These are phyloP conservation scores for Magallana ariakensis DNA, from an alignment of 1,140 invertebrate species.

Conservation along the genomic window DNA sequence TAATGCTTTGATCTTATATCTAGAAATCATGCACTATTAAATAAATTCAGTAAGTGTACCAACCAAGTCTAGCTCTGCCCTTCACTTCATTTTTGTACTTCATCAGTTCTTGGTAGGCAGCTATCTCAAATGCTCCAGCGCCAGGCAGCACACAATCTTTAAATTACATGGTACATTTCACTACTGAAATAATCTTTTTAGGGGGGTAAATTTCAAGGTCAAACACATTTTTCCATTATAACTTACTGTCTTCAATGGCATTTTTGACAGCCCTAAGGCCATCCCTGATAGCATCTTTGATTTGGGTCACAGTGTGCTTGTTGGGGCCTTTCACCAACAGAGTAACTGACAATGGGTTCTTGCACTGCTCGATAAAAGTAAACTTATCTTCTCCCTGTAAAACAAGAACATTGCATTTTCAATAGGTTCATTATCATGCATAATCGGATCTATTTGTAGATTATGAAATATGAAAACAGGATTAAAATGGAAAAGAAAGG, in stretches of 20 bases:
- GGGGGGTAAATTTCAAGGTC: background rate
- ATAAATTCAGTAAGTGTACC: slow-evolving; percentile 74
- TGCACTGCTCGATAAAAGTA: slow-evolving; percentile 98
- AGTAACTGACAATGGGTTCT: slow-evolving; percentile 97
- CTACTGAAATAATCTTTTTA: background rate
- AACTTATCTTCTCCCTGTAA: slow-evolving; percentile 96
- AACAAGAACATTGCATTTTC: background rate
- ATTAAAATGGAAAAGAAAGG: no score
- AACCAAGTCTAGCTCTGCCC: slow-evolving; percentile 93
- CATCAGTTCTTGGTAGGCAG: slow-evolving; percentile 90
- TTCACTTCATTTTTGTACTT: slow-evolving; percentile 93
- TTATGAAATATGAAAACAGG: no score
- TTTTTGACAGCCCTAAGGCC: slow-evolving; percentile 98
- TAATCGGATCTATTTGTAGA: no score
- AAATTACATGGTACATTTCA: slow-evolving; percentile 22
- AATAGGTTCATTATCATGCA: no score
- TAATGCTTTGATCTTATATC: background rate
- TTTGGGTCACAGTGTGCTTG: slow-evolving; percentile 95
- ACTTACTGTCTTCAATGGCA: slow-evolving; percentile 91
- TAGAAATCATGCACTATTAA: no score
- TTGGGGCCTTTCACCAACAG: slow-evolving; percentile 98
- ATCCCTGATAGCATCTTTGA: slow-evolving; percentile 98
- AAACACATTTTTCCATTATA: background rate
- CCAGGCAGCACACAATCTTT: slow-evolving; percentile 90
- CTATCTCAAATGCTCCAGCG: slow-evolving; percentile 97